These are phyloP conservation scores for Agapostemon virescens DNA, from an alignment of 2,888 invertebrate genomes.

Conservation along the genomic window DNA sequence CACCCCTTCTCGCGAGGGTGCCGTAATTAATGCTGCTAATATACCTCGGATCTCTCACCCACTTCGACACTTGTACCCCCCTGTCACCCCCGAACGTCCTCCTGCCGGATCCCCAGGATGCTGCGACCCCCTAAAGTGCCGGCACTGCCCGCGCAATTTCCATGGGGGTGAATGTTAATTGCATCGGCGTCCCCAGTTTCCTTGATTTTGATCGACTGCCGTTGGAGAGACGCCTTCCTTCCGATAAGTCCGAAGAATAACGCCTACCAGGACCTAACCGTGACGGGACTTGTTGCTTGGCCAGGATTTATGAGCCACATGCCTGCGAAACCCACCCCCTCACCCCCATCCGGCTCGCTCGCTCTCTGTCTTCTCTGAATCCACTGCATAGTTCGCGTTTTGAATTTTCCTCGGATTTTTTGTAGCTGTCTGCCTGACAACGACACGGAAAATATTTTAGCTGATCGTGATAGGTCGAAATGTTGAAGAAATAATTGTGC, in stretches of 20 bases:
- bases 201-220: slow-evolving; percentile 61
- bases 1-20: slow-evolving; percentile 58
- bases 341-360: not conserved
- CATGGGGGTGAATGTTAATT: slow-evolving; percentile 60
- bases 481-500: not conserved
- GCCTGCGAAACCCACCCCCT: not conserved
- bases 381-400: slow-evolving; percentile 1
- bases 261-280: not conserved
- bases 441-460: not conserved
- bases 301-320: not conserved
- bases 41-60: slow-evolving; percentile 66
- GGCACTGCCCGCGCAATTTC: slow-evolving; percentile 3
- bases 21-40: slow-evolving; percentile 75
- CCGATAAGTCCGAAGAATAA: slow-evolving; percentile 14
- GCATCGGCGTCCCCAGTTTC: slow-evolving; percentile 59
- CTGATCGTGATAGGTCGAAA: not conserved
- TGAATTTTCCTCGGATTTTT: not conserved
- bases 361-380: not conserved
- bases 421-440: not conserved
- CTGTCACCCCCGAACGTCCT: not conserved
- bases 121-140: slow-evolving; percentile 3
- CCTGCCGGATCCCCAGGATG: not conserved
- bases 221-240: not conserved
- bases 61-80: slow-evolving; percentile 62
- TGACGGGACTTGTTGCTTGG: slow-evolving; percentile 45